These are phyloP conservation scores for Colostygia pectinataria DNA, from an alignment of 2,888 invertebrate genomes.

Conservation along the genomic window DNA sequence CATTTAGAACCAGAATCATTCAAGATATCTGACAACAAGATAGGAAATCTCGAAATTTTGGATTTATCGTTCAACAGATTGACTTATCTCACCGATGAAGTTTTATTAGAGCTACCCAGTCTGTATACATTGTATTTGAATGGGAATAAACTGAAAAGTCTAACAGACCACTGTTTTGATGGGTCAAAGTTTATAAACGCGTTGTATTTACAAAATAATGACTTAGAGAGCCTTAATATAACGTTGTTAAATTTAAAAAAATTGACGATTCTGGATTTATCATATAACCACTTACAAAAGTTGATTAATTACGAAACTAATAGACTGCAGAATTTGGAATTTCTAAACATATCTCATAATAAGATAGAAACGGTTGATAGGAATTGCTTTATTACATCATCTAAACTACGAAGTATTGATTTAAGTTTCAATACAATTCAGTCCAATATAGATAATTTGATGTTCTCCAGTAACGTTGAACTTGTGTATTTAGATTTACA, in stretches of 20 bases:
- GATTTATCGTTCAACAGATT: constrained; percentile 61
- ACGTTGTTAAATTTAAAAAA: constrained; percentile 53
- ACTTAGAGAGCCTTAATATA: constrained; percentile 51
- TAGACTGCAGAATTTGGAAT: constrained; percentile 48
- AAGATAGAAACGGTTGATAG: constrained; percentile 53
- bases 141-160: constrained; percentile 47
- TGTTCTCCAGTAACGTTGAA: constrained; percentile 56
- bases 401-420: constrained; percentile 51
- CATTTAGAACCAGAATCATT: constrained; percentile 47
- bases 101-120: constrained; percentile 43
- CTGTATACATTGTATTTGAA: constrained; percentile 54
- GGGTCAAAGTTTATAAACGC: constrained; percentile 43
- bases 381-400: constrained; percentile 58
- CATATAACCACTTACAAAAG: constrained; percentile 50
- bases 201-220: constrained; percentile 54
- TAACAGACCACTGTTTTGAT: constrained; percentile 54
- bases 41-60: constrained; percentile 40
- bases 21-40: constrained; percentile 37
- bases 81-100: constrained; percentile 40
- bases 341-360: constrained; percentile 62
- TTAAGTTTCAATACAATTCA: constrained; percentile 60
- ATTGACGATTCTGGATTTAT: constrained; percentile 53
- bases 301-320: constrained; percentile 58
- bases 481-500: constrained; percentile 55
- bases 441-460: constrained; percentile 48